Evolutionary conservation across 2,113 vertebrate genomes (phyloP).

Genomic region (Falcunculus frontatus): DNA sequence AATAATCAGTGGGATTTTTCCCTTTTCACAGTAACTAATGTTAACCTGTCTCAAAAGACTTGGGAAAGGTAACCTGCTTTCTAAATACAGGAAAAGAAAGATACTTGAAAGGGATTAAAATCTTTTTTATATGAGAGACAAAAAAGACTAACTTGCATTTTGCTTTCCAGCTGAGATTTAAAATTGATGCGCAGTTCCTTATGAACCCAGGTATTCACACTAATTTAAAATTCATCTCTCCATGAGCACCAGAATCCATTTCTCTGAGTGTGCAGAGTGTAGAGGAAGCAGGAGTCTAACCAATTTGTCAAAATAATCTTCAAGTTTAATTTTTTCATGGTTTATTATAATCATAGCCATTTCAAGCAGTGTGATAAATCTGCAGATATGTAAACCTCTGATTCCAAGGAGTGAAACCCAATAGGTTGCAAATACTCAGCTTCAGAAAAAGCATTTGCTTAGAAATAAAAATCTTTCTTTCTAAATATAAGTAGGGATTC

Average conservation of each 20-base stretch:
- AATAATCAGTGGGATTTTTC: not conserved
- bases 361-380: not conserved
- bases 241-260: not conserved
- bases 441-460: not conserved
- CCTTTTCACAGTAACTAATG: not conserved
- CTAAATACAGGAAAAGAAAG: not conserved
- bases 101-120: not conserved
- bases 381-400: not conserved
- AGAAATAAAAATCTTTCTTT: not conserved
- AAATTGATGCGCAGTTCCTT: not conserved
- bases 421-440: not conserved
- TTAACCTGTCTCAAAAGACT: not conserved
- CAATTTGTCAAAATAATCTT: conserved; percentile 5
- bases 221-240: not conserved
- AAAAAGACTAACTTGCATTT: not conserved
- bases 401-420: not conserved
- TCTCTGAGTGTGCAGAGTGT: not conserved
- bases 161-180: not conserved
- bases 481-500: not conserved
- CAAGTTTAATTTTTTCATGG: not conserved
- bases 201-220: not conserved
- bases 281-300: not conserved
- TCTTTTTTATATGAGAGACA: not conserved
- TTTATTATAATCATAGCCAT: not conserved
- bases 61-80: not conserved